phyloP scores from a whole-genome alignment of 2,113 vertebrate genomes.

The Amblyornis subalaris region DNA sequence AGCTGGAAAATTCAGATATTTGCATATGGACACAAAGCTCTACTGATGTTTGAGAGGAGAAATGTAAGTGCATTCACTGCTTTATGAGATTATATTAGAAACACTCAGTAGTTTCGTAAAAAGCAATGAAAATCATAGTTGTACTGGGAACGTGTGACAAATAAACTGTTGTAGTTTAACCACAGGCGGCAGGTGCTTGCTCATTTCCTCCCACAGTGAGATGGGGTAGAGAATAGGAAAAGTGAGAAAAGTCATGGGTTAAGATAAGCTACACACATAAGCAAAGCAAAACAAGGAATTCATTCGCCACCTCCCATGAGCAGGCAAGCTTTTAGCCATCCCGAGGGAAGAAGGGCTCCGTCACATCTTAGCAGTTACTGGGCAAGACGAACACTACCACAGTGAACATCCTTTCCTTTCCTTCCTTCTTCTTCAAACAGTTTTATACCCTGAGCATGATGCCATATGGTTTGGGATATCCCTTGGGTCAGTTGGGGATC shows the following conservation, averaged over 20 bases:
- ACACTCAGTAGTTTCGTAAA: not conserved
- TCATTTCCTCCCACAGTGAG: not conserved
- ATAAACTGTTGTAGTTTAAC: not conserved
- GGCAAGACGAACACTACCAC: fast-evolving
- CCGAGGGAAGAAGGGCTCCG: not conserved
- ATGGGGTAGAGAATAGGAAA: not conserved
- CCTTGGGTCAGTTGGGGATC: not conserved
- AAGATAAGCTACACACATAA: not conserved
- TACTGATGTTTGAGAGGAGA: not conserved
- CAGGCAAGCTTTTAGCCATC: not conserved
- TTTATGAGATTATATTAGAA: not conserved
- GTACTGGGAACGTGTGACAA: not conserved
- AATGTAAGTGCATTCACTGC: not conserved
- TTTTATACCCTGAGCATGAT: not conserved
- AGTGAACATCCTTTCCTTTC: fast-evolving
- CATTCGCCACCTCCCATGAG: not conserved
- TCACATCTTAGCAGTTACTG: not conserved
- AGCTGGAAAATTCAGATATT: not conserved
- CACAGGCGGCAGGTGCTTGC: not conserved
- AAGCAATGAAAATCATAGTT: not conserved
- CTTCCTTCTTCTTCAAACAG: not conserved
- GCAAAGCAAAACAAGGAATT: not conserved
- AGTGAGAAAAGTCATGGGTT: not conserved
- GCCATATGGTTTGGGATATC: not conserved
- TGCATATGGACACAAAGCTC: not conserved